These are phyloP conservation scores for Catharus bicknelli DNA, from an alignment of 2,113 vertebrate species.

Conservation along the genomic window DNA sequence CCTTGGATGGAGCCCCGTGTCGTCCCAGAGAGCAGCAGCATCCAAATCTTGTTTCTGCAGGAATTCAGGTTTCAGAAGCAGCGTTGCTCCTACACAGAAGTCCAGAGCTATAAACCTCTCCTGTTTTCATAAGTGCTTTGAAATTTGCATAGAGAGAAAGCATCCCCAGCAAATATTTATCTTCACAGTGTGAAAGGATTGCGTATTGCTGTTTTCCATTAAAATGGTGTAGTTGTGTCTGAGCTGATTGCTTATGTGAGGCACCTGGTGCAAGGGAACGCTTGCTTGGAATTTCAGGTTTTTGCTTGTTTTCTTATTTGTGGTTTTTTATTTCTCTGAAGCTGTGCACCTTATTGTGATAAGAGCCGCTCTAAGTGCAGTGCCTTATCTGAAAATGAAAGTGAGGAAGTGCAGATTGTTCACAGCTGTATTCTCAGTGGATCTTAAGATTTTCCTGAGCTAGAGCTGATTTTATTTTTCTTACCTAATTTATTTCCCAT, in stretches of 20 bases:
- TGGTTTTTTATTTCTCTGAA: not conserved
- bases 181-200: not conserved
- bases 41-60: not conserved
- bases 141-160: not conserved
- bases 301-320: not conserved
- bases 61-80: not conserved
- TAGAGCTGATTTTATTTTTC: not conserved
- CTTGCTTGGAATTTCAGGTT: not conserved
- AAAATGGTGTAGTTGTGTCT: not conserved
- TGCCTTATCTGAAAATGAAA: not conserved
- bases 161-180: not conserved
- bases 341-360: not conserved
- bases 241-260: not conserved
- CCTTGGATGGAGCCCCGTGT: not conserved
- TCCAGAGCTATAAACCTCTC: not conserved
- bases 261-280: not conserved
- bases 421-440: not conserved
- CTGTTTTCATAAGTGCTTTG: not conserved
- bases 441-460: not conserved
- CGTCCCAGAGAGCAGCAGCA: not conserved
- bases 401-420: not conserved
- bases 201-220: fast-evolving
- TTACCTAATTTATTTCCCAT: not conserved
- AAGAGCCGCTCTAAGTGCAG: not conserved
- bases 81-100: fast-evolving